Evolutionary conservation across 1,140 invertebrate species (phyloP).

Genomic region (Drosophila ficusphila): DNA sequence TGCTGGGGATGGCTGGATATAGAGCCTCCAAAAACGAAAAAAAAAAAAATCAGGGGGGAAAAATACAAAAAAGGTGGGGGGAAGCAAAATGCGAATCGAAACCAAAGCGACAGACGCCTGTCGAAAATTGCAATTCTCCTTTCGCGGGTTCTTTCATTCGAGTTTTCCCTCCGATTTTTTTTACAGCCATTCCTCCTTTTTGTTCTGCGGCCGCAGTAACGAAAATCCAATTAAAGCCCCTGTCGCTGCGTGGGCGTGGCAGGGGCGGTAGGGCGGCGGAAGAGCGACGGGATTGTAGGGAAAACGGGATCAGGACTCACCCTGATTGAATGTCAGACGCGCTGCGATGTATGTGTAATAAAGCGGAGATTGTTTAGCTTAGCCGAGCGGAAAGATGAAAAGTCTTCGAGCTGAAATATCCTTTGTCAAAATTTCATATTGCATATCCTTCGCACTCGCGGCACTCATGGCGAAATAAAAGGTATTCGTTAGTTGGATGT

Average conservation of each 20-base stretch:
- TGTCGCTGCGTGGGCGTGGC: conserved; percentile 67
- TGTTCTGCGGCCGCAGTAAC: conserved; percentile 63
- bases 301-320: conserved; percentile 26
- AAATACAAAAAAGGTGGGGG: conserved; percentile 3
- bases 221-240: conserved; percentile 81
- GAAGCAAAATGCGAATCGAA: conserved; percentile 59
- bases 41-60: too few species aligned
- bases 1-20: conserved; percentile 10
- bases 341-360: conserved; percentile 73
- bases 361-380: conserved; percentile 75
- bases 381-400: conserved; percentile 44
- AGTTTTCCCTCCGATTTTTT: conserved; percentile 16
- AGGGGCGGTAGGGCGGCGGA: background rate
- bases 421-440: conserved; percentile 39
- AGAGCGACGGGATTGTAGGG: background rate
- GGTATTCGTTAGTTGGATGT: too few species aligned
- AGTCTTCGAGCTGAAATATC: conserved; percentile 34
- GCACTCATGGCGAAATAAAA: background rate
- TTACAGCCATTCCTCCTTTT: conserved; percentile 28
- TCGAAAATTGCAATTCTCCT: conserved; percentile 80
- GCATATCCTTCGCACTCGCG: background rate
- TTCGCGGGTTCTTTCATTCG: conserved; percentile 41
- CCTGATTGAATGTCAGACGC: conserved; percentile 77
- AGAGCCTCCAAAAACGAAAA: too few species aligned
- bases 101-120: conserved; percentile 74